Base-by-base conservation (phyloP, 2,888 invertebrate genomes). In the Euzophera pinguis region DNA sequence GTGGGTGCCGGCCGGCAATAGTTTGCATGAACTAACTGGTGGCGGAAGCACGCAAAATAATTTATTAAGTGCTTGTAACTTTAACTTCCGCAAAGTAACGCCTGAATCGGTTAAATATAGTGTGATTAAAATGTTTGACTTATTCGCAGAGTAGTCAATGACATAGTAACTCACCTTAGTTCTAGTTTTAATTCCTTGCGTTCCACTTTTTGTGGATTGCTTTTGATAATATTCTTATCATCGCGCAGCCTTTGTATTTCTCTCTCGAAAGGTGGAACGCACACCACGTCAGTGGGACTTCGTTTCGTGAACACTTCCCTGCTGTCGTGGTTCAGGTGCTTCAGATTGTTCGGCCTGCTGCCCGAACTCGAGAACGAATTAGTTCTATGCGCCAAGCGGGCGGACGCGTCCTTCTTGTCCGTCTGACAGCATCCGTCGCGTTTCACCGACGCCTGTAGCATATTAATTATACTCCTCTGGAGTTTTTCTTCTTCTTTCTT, bases 231-330 rank as follows among this genome's bases (percentile, higher is more conserved):
- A 78, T 92, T 93, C 75, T 93, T 93, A 71, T 95, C 95, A 67
- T 95, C 95, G 60, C 95, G 89, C 64, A 95, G 91, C 78, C 95
- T 93, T 79, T 95, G 95, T 64, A 96, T 94, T 78, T 95, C 95
- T 69, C 94, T 91, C 84, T 95, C 95, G 74, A 95, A 95, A 16
- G 95, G 95, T 51, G 93, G 93, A 55, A 91, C 88, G 63, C 90
- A 90, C 14, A 88, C 90, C 43, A 90, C 86, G 61, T 91, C 91
- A 1, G 85, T 78, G 0, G 91, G 91, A 67, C 90, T 90, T 22
- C 90, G 75, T 59, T 90, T 90, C 0, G 81, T 78, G 61, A 84
- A 89, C 37, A 79, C 79, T 58, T 92, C 91, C 52, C 85, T 77
- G n/a, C 72, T 71, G 47, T 88, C 89, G 43, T 91, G 90, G 58